Percentiles rank a stretch among this genome's conserved stretches.
Conservation (phyloP, 2,113 vertebrate genomes). For the Rhizomys pruinosus region DNA sequence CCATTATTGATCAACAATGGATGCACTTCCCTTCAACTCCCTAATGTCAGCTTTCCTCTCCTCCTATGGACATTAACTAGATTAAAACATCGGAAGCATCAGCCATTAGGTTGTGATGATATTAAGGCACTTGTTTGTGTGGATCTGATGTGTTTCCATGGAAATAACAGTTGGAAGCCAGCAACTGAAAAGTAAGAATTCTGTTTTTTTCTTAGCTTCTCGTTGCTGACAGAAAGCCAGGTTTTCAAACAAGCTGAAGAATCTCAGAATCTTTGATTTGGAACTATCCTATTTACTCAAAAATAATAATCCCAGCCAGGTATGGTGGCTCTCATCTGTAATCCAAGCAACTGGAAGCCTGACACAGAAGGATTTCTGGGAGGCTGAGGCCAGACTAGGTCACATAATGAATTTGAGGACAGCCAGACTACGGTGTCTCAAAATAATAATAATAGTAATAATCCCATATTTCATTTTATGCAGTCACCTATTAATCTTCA, state of each 20-base stretch:
- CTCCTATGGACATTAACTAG: neutral
- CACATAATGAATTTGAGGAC: neutral
- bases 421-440: neutral
- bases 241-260: slow-evolving; percentile 53
- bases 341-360: neutral
- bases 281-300: neutral
- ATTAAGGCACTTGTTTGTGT: slow-evolving; percentile 65
- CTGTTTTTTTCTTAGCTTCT: slow-evolving; percentile 51
- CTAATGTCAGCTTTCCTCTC: neutral
- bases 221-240: slow-evolving; percentile 39
- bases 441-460: neutral
- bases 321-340: neutral
- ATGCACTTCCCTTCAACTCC: neutral
- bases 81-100: neutral
- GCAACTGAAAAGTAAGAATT: slow-evolving; percentile 61
- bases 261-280: slow-evolving; percentile 54
- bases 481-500: neutral
- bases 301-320: neutral
- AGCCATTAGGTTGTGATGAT: slow-evolving; percentile 14
- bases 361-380: neutral
- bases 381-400: neutral
- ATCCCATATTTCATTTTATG: neutral
- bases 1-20: neutral
- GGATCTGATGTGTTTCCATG: slow-evolving; percentile 61
- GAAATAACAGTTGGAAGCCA: slow-evolving; percentile 63